These are phyloP conservation scores for Caenorhabditis japonica DNA, from an alignment of 2,888 invertebrate species.

Conservation along the genomic window DNA sequence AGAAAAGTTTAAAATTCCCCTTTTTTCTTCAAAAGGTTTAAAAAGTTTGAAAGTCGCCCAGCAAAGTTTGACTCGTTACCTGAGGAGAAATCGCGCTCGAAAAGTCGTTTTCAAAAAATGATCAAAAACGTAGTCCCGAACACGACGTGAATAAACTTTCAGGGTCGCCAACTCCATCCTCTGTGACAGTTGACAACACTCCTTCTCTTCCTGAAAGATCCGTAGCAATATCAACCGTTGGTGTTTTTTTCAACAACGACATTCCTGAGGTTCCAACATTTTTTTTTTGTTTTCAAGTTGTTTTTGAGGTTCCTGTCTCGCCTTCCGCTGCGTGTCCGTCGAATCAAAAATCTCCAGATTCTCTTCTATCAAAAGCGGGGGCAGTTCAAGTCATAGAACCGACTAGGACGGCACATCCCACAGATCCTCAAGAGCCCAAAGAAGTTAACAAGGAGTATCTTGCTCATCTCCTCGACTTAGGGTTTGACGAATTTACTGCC, in stretches of 20 bases:
- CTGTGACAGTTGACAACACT: conserved; percentile 54
- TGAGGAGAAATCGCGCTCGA: not conserved
- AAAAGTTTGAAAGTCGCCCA: no score
- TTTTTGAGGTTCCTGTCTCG: conserved; percentile 30
- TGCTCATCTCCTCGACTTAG: conserved; percentile 63
- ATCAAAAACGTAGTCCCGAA: no score
- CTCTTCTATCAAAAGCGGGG: conserved; percentile 21
- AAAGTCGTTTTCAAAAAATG: no score
- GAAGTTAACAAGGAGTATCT: conserved; percentile 55
- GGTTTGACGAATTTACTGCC: conserved; percentile 67
- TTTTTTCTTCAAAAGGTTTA: no score
- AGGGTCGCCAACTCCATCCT: conserved; percentile 57
- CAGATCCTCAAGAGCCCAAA: conserved; percentile 51
- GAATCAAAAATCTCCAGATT: conserved; percentile 40
- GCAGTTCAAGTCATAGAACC: conserved; percentile 8
- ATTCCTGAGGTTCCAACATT: conserved; percentile 26
- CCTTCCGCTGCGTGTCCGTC: conserved; percentile 32
- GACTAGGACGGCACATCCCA: conserved; percentile 32
- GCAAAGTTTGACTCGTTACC: no score
- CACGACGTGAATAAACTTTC: no score
- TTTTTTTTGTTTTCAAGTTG: not conserved
- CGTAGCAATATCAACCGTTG: conserved; percentile 7
- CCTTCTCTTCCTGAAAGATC: conserved; percentile 33
- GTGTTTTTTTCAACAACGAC: conserved; percentile 27
- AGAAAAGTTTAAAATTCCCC: no score